These are phyloP conservation scores for Monoplex corrugatus DNA, from an alignment of 2,888 invertebrate species.

Conservation along the genomic window DNA sequence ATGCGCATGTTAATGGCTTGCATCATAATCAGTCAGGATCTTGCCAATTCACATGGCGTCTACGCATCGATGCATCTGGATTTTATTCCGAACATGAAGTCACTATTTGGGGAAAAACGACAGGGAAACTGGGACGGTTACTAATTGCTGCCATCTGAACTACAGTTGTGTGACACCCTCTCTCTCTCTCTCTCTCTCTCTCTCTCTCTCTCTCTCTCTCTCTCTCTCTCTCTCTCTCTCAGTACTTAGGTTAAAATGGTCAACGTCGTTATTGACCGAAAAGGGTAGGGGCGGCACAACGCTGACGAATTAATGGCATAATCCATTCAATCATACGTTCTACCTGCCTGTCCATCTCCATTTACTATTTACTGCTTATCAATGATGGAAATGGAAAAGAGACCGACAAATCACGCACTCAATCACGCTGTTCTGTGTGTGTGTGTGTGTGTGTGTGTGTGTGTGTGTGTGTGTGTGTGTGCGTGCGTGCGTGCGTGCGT, in stretches of 20 bases:
- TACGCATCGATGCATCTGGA: too few relatives aligned
- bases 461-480: conserved; percentile 11
- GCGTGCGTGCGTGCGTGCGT: conserved; percentile 19
- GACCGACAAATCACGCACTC: background rate
- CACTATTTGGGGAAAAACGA: too few relatives aligned
- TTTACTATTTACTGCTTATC: too few relatives aligned
- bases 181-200: background rate
- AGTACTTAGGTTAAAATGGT: background rate
- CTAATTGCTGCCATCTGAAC: too few relatives aligned
- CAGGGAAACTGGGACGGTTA: too few relatives aligned
- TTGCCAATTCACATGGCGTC: too few relatives aligned
- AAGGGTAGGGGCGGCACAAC: background rate
- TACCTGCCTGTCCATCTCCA: too few relatives aligned
- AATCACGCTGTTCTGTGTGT: background rate
- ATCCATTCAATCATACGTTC: background rate
- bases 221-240: background rate
- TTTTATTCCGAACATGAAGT: too few relatives aligned
- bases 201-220: background rate
- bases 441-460: conserved; percentile 14
- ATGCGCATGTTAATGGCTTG: too few relatives aligned
- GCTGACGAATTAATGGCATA: background rate
- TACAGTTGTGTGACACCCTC: too few relatives aligned
- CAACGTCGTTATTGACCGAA: background rate
- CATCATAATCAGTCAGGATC: too few relatives aligned
- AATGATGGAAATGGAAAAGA: background rate